Evolutionary conservation across 2,797 vertebrate genomes (phyloP), one percentile per base, ranked within the genome.

Genomic region (Cryptoprocta ferox): DNA sequence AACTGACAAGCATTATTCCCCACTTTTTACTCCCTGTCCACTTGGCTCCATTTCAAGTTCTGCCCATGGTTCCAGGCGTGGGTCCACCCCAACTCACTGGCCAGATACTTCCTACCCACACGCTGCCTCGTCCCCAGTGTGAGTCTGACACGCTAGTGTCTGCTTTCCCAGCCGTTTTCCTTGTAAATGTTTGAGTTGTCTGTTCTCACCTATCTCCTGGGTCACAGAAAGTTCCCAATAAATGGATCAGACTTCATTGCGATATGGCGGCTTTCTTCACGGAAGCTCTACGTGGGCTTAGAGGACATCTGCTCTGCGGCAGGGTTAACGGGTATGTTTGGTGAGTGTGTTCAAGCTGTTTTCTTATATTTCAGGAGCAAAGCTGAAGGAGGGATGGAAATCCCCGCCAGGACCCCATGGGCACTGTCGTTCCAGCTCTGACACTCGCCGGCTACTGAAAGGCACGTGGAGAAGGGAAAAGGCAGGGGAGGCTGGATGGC

Each of bases 281-380:
- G 1, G 7, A 24, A 10, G 6, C 30, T 53, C 71, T 24, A 3
- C 6, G 21, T 32, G 70, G 48, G 35, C 13, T 82, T 4, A 18
- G 50, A 35, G 42, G 26, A 19, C 30, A 48, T 5, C 26, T 9
- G 79, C 39, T 75, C n/a, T 10, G 0, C 0, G 3, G 6, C 65
- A 7, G 50, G 32, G 32, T 42, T 78, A 21, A 68, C 19, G 59
- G 12, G 5, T 6, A 13, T 8, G 56, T 16, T 66, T 53, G 53
- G 15, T 9, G 61, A 70, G 37, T 32, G 35, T 78, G 65, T 86
- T 86, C 42, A 63, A 56, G 75, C 82, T 59, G 30, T 35, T 45
- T 39, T 61, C 70, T 75, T 18, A 3, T 35, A 32, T 42, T 83
- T 48, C 9, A 73, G 24, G 30, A 75, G 42, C 53, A 42, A 81